Conservation (phyloP, 2,113 vertebrate species). For the Argyrosomus japonicus region DNA sequence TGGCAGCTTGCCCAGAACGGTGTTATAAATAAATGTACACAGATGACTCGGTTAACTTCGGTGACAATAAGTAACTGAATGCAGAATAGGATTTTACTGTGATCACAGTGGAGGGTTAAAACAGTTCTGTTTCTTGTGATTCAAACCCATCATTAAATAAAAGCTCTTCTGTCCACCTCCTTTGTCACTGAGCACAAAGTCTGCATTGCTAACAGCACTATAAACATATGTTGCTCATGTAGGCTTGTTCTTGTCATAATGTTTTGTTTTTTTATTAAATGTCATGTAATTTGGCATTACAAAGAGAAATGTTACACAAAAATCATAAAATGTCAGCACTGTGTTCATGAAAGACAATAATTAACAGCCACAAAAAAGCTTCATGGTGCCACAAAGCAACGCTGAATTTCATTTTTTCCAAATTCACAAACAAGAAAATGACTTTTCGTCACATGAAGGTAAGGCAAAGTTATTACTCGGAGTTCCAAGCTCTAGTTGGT, state of each 20-base stretch:
- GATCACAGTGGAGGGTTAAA: neutral
- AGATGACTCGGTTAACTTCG: neutral
- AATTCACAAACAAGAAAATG: neutral
- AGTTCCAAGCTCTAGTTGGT: conserved; percentile 27
- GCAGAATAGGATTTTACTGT: neutral
- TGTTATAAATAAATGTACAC: neutral
- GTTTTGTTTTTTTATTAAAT: neutral
- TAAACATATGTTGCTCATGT: no score
- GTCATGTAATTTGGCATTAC: neutral
- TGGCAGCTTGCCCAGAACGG: neutral
- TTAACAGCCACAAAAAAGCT: neutral
- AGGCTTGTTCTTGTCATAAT: no score
- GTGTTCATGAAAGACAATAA: neutral
- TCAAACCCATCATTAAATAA: neutral
- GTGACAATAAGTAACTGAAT: neutral
- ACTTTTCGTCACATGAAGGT: neutral
- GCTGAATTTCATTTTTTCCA: neutral
- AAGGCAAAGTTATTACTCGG: conserved; percentile 27
- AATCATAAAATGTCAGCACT: neutral
- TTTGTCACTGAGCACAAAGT: neutral
- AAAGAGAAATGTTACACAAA: neutral
- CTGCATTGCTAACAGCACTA: no score
- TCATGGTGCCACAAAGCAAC: neutral
- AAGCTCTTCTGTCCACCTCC: neutral
- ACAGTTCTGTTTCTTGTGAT: neutral